Base-by-base conservation (phyloP, 2,797 vertebrate species). In the Iguana delicatissima region DNA sequence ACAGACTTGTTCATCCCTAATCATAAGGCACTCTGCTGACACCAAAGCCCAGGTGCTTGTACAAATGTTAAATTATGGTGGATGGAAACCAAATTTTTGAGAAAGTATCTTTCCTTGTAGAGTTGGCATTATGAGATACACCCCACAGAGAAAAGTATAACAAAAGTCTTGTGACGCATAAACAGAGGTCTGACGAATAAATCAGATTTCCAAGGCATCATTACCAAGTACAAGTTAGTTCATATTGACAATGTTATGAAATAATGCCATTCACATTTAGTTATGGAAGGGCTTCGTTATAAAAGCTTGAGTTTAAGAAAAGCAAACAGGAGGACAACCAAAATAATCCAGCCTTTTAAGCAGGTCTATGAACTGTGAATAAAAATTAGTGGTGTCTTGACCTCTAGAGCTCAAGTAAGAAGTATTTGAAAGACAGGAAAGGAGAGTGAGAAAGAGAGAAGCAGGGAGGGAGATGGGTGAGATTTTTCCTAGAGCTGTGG, bases 31-130 rank as follows among this genome's bases (percentile, higher is more conserved):
- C 4, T 77, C 72, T 29, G 18, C 57, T 62, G 57, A 79, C 16
- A n/a, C 8, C 67, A 72, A 67, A 72, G n/a, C 12, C n/a, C 38
- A 73, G 38, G 24, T 16, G 79, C 9, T 52, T n/a, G 52, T 2
- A 87, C 0, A n/a, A 4, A 0, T 20, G 35, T 35, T 3, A 69
- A 82, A 2, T 0, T 86, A 10, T 20, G 16, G 50, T 88, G 85
- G 77, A 0, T 50, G 6, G 76, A 5, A 26, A 67, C 42, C 76
- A 79, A 50, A 80, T 73, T 46, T 55, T 16, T 62, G 14, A 50
- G 32, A 88, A 80, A 84, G 32, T 26, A 82, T 86, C 88, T 80
- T 46, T 84, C 84, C 80, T 57, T 87, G 89, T 10, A 79, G 35
- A 64, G 86, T 42, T 80, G 22, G 77, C 0, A 73, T 80, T 91